Conservation (phyloP, 2,888 invertebrate species). For the Latheticus oryzae region DNA sequence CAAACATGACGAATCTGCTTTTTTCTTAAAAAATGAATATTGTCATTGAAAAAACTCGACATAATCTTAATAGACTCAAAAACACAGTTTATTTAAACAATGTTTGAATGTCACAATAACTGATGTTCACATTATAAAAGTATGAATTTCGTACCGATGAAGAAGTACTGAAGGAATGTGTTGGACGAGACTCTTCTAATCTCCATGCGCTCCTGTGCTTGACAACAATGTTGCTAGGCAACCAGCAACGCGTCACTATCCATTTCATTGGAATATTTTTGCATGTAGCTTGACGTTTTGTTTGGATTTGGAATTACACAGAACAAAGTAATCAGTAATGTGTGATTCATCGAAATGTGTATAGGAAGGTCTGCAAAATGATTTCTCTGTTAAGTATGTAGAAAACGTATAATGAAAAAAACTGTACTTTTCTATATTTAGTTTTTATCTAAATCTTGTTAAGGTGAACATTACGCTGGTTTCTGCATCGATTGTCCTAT, state of each 20-base stretch:
- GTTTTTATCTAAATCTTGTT: too few species aligned
- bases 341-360: too few species aligned
- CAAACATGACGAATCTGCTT: conserved; percentile 19
- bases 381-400: too few species aligned
- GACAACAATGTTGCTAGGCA: conserved; percentile 64
- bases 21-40: conserved; percentile 4
- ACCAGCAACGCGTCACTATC: conserved; percentile 55
- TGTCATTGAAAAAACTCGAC: conserved; percentile 9
- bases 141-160: conserved; percentile 31
- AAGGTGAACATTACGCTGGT: too few species aligned
- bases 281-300: conserved; percentile 25
- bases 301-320: conserved; percentile 19
- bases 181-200: conserved; percentile 47
- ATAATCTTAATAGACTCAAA: too few species aligned
- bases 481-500: too few species aligned
- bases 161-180: conserved; percentile 46
- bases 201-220: conserved; percentile 58
- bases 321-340: not conserved
- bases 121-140: conserved; percentile 25
- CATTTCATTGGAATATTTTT: conserved; percentile 40
- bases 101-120: conserved; percentile 1
- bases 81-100: conserved; percentile 1
- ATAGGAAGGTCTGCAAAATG: too few species aligned
- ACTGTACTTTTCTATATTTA: too few species aligned
- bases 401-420: too few species aligned